Evolutionary conservation across 2,888 invertebrate species (phyloP).

Genomic region (Microctonus hyperodae): DNA sequence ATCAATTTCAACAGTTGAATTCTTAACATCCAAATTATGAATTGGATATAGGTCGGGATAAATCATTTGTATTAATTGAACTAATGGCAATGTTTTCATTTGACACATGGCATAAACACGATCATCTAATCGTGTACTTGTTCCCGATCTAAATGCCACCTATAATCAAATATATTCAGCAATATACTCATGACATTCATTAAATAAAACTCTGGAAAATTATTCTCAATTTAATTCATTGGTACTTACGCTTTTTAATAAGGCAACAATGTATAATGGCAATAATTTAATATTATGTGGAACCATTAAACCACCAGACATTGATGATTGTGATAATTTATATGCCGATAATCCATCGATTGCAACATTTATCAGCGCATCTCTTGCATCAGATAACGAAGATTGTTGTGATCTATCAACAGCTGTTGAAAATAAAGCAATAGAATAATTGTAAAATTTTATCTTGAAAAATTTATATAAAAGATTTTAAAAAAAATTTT

Average conservation of each 20-base stretch:
- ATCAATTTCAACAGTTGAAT: conserved; percentile 60
- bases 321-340: conserved; percentile 67
- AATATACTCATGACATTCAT: not conserved
- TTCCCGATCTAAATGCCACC: conserved; percentile 89
- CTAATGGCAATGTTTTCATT: conserved; percentile 87
- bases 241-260: conserved; percentile 81
- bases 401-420: conserved; percentile 89
- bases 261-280: conserved; percentile 87
- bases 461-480: conserved; percentile 5
- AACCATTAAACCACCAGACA: conserved; percentile 72
- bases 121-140: conserved; percentile 90
- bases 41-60: conserved; percentile 94
- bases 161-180: conserved; percentile 57
- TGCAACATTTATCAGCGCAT: conserved; percentile 95
- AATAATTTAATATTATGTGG: conserved; percentile 81
- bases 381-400: conserved; percentile 90
- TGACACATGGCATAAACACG: conserved; percentile 92
- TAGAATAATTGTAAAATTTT: not conserved
- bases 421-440: conserved; percentile 65
- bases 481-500: not conserved
- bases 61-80: conserved; percentile 80
- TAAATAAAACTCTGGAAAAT: not conserved
- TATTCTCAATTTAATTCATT: conserved; percentile 6
- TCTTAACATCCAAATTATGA: conserved; percentile 72
- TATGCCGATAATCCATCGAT: conserved; percentile 86